Conservation (phyloP, 2,113 vertebrate genomes). For the Recurvirostra avosetta region DNA sequence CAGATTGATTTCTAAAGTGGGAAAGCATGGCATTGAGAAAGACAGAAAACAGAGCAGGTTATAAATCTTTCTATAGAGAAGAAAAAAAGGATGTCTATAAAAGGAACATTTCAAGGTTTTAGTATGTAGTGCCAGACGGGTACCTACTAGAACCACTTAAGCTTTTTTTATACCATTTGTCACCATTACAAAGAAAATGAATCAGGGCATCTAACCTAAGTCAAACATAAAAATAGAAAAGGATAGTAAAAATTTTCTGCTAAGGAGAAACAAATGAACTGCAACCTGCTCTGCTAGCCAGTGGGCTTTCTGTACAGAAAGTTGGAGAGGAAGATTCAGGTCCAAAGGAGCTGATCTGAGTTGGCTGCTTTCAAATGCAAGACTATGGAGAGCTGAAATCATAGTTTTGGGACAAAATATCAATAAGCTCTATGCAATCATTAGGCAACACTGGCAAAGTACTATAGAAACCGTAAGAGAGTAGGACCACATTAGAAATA, state of each 20-base stretch:
- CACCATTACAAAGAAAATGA: neutral
- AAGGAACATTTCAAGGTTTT: constrained; percentile 52
- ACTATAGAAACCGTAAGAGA: neutral
- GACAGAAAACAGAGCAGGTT: constrained; percentile 42
- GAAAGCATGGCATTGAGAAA: constrained; percentile 54
- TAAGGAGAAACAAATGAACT: neutral
- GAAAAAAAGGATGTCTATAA: constrained; percentile 55
- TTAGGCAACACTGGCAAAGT: neutral
- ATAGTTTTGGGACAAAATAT: neutral
- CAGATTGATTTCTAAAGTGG: constrained; percentile 60
- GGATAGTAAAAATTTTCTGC: neutral
- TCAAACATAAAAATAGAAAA: constrained; percentile 1
- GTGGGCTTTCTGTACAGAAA: neutral
- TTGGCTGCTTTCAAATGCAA: neutral
- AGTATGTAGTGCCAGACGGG: neutral
- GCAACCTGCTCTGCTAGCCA: neutral
- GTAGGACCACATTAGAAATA: constrained; percentile 24
- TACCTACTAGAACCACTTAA: neutral
- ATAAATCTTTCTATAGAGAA: constrained; percentile 45
- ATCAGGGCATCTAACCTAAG: neutral
- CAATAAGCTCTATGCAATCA: neutral
- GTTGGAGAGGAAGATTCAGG: neutral
- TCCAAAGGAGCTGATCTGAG: neutral
- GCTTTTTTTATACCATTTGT: neutral
- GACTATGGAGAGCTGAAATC: neutral